These are phyloP conservation scores for Rhamphomyia laevipes DNA, from an alignment of 2,888 invertebrate species.

Conservation along the genomic window DNA sequence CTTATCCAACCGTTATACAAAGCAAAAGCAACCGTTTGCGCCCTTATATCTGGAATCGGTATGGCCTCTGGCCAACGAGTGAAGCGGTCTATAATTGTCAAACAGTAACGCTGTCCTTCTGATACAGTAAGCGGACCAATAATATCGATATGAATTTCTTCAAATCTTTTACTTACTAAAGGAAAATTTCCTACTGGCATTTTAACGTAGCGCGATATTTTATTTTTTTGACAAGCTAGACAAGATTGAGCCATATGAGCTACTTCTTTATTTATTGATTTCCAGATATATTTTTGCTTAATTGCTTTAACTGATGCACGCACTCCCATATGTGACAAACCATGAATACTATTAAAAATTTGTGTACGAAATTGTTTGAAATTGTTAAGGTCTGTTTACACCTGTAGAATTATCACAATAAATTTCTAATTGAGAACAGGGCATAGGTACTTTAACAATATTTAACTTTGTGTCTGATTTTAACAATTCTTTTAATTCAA, in stretches of 20 bases:
- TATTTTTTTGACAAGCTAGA: background rate
- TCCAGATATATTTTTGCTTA: conserved; percentile 5
- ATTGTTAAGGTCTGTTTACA: background rate
- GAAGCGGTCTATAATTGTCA: background rate
- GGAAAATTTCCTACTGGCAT: conserved; percentile 4
- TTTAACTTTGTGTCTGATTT: background rate
- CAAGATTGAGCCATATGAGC: no score
- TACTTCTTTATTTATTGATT: conserved; percentile 5
- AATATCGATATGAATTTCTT: background rate
- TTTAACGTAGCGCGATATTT: background rate
- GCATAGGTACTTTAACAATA: conserved; percentile 2
- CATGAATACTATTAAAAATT: no score
- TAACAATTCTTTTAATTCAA: no score
- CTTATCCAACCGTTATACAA: conserved; percentile 3
- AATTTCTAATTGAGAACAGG: no score
- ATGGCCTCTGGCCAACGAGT: background rate
- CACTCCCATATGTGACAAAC: conserved; percentile 4
- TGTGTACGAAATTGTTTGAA: conserved; percentile 2
- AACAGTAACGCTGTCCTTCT: background rate
- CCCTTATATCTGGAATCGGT: background rate
- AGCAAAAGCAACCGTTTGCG: background rate
- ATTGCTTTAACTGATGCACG: conserved; percentile 2
- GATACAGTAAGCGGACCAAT: background rate
- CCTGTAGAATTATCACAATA: background rate
- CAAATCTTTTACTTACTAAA: background rate